Base-by-base conservation (phyloP, 2,888 invertebrate species). In the Stenurella melanura region DNA sequence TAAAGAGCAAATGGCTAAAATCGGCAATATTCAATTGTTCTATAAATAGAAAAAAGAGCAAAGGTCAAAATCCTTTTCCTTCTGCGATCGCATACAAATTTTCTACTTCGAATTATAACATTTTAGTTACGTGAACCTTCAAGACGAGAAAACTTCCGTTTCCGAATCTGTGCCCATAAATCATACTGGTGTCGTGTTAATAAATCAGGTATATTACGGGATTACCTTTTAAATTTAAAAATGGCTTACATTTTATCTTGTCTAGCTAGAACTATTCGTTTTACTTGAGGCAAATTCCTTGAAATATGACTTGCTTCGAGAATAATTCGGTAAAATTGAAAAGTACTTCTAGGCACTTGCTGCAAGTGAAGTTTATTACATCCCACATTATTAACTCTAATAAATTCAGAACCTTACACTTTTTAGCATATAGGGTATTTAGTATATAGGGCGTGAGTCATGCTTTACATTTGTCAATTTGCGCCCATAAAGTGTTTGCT, bases 1-100 rank as follows among this genome's bases (percentile, higher is more conserved):
- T 68, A 68, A 56, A 50, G 56, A 56, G 11, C 26, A 26, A 57
- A 30, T 21, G 58, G 17, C 34, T 57, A 58, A 69, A 69, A 69
- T 69, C 64, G 58, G 57, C 57, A 15, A 69, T 58, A 57, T 38
- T 57, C 69, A 69, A 69, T 69, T 69, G 69, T 69, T 69, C 56
- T 57, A 69, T 69, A 69, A 69, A 57, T 69, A 69, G 57, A 26
- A 34, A 34, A 58, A 58, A 7, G 18, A 18, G 30, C 34, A 57
- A 38, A 38, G 69, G 69, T 69, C 69, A 69, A 69, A 69, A 69
- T 34, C 57, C 69, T 30, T 11, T 12, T 18, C 34, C 57, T 57
- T 58, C 58, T 58, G 57, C n/a, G 5, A 26, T 57, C 69, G 58
- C 58, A 69, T 69, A 57, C 69, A 15, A 69, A 58, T 69, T 69